These are phyloP conservation scores for Ceyx margarethae DNA, from an alignment of 2,113 vertebrate genomes.

Conservation along the genomic window DNA sequence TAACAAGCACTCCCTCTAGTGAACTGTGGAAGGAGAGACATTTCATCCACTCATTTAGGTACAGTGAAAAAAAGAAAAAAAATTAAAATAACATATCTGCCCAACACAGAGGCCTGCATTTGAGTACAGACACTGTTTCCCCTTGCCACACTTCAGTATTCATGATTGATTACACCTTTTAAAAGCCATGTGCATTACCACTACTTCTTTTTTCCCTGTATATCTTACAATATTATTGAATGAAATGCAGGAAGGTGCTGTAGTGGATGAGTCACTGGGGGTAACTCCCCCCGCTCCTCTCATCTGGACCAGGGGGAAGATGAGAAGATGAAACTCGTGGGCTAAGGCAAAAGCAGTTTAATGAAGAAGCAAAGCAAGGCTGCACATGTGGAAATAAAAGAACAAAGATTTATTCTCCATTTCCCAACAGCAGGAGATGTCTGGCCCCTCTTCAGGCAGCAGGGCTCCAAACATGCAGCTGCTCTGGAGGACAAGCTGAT, in stretches of 20 bases:
- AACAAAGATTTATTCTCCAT: no score
- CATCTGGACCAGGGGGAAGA: no score
- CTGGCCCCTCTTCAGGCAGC: no score
- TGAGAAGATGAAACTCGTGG: no score
- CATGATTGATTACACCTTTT: not conserved
- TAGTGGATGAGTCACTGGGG: not conserved
- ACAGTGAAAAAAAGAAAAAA: not conserved
- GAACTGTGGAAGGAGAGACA: not conserved
- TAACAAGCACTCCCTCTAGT: conserved; percentile 36
- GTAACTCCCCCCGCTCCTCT: no score
- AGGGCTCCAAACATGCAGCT: no score
- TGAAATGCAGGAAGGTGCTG: not conserved
- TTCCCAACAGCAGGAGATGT: no score
- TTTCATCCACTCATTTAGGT: not conserved
- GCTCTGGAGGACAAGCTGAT: no score
- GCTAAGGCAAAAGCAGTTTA: no score
- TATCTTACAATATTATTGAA: not conserved
- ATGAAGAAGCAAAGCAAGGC: no score
- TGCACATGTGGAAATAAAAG: no score
- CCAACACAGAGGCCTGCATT: accelerated
- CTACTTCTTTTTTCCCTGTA: not conserved
- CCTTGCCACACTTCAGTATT: not conserved
- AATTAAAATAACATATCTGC: not conserved
- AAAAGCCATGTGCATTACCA: not conserved
- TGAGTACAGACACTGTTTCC: not conserved